phyloP scores from a whole-genome alignment of 2,113 vertebrate species.

The Mixornis gularis region DNA sequence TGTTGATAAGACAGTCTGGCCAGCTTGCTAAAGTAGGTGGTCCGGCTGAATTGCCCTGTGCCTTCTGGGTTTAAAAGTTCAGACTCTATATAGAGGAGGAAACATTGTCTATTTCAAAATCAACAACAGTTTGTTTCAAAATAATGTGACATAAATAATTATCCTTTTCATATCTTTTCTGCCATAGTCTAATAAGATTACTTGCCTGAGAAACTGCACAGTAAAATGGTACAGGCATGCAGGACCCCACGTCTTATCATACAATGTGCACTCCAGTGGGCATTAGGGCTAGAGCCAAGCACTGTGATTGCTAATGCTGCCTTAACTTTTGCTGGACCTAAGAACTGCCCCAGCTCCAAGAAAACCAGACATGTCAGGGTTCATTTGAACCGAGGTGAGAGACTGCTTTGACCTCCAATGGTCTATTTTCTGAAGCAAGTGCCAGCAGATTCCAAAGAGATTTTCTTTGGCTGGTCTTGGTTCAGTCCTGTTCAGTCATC shows the following conservation, averaged over 20 bases:
- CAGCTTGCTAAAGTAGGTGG: background rate
- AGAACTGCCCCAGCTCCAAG: background rate
- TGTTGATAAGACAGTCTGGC: background rate
- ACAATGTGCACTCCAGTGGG: background rate
- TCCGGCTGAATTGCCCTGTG: background rate
- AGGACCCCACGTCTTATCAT: background rate
- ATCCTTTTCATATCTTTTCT: background rate
- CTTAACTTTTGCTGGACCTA: background rate
- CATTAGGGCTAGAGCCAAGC: background rate
- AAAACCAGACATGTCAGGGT: background rate
- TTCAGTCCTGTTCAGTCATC: background rate
- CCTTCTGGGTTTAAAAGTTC: background rate
- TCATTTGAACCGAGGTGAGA: background rate
- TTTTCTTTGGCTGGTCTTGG: background rate
- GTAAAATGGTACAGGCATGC: background rate
- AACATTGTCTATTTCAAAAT: background rate
- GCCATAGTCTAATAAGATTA: background rate
- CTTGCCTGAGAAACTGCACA: background rate
- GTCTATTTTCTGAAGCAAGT: background rate
- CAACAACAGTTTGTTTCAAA: background rate
- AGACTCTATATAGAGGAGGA: background rate
- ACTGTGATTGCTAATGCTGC: background rate
- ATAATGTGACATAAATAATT: background rate
- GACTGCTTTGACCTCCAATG: background rate
- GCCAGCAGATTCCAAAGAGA: background rate